Percentiles rank a stretch among this genome's conserved stretches.
phyloP scores from a whole-genome alignment of 1,140 invertebrate genomes.

The Drosophila setifemur region DNA sequence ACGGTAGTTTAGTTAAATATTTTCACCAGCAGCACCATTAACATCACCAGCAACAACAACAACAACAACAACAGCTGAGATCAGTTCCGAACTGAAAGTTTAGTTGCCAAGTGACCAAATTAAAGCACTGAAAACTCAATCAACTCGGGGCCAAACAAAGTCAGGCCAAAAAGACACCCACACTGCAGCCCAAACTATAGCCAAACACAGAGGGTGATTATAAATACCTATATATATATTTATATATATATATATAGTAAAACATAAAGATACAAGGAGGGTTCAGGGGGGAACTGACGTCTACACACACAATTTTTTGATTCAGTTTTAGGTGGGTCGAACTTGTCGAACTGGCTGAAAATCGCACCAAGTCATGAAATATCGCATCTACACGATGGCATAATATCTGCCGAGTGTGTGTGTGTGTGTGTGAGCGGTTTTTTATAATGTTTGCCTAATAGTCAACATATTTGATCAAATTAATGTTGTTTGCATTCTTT shows the following conservation, averaged over 20 bases:
- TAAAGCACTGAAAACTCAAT: slow-evolving; percentile 68
- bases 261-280: not conserved
- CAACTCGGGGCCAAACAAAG: slow-evolving; percentile 34
- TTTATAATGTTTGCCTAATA: slow-evolving; percentile 18
- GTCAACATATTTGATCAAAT: slow-evolving; percentile 65
- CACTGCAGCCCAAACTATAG: slow-evolving; percentile 52
- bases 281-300: slow-evolving; percentile 7
- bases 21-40: slow-evolving; percentile 3
- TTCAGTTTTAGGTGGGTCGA: slow-evolving; percentile 70
- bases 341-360: slow-evolving; percentile 72
- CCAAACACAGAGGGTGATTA: slow-evolving; percentile 31
- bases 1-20: slow-evolving; percentile 38
- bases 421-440: too few species aligned
- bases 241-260: not conserved
- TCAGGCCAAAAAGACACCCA: slow-evolving; percentile 57
- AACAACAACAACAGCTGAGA: slow-evolving; percentile 16
- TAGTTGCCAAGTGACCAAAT: slow-evolving; percentile 59
- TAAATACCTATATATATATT: not conserved
- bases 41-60: slow-evolving; percentile 22
- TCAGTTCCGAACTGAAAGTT: slow-evolving; percentile 10
- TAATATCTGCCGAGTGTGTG: slow-evolving; percentile 33
- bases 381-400: slow-evolving; percentile 36
- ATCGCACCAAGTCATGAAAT: slow-evolving; percentile 71
- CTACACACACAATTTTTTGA: slow-evolving; percentile 57
- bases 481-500: slow-evolving; percentile 65